Evolutionary conservation across 2,888 invertebrate genomes (phyloP), one percentile per base, ranked within the genome.

Genomic region (Stenoptilia bipunctidactyla): DNA sequence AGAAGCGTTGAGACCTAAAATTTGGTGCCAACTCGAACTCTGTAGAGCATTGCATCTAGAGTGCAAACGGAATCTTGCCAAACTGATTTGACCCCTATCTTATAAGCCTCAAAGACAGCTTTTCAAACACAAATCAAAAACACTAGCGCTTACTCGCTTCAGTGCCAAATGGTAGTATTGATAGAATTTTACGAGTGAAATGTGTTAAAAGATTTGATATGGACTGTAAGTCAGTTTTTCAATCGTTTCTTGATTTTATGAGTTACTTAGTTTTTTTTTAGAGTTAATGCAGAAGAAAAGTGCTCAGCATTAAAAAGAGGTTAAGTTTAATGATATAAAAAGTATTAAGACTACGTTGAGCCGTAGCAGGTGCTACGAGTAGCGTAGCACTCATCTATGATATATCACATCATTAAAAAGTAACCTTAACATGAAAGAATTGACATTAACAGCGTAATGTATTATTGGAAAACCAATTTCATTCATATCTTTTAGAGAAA

Each of bases 1-100:
- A 79, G 77, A 75, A 75, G 66, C 76, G 73, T 71, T 66, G 72
- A 65, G 66, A 76, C 65, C 76, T 75, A 71, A 80, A 80, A 80
- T 80, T 79, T 70, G 72, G 77, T 73, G 74, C 79, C 77, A 77
- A 75, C 76, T 80, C 79, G 68, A 77, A 77, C 73, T 72, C 64
- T 66, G 58, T 64, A 77, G 71, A 67, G 64, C 66, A 61, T 66
- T 71, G 61, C 59, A 67, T 52, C 46, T 52, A 54, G 48, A 51
- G 56, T 55, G 8, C 30, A 30, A 30, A 30, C 4, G 12, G 30
- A 9, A 9, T 30, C 3, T 12, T 30, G 3, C 15, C 15, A 45
- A 44, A 36, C 42, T 44, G 47, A 48, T 46, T 39, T 41, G 48
- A 47, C 47, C 41, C 35, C 40, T 47, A 49, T 47, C 42, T 38